phyloP scores from a whole-genome alignment of 2,113 vertebrate species.

The Corythornis cristatus region DNA sequence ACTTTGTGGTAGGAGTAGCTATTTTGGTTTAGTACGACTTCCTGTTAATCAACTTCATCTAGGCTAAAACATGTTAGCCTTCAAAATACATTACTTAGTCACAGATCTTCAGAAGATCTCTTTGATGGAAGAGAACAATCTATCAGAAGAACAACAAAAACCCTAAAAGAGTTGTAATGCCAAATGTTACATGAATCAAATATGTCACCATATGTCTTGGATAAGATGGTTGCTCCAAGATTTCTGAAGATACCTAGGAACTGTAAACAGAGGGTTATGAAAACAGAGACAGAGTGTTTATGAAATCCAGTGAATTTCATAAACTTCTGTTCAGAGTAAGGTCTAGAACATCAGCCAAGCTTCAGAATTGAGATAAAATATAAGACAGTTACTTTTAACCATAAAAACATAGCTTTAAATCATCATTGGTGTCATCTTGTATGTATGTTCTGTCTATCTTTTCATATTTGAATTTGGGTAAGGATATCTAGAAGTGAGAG shows the following conservation, averaged over 20 bases:
- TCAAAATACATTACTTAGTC: neutral
- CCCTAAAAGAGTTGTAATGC: neutral
- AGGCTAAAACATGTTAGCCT: neutral
- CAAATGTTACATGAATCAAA: neutral
- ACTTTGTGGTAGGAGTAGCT: neutral
- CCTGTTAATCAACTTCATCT: neutral
- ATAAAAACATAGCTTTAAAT: neutral
- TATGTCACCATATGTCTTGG: neutral
- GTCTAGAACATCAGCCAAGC: neutral
- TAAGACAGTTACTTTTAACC: neutral
- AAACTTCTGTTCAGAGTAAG: neutral
- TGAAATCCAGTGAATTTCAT: neutral
- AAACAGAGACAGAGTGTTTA: neutral
- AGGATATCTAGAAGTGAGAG: neutral
- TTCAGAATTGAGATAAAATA: neutral
- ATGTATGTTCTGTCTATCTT: neutral
- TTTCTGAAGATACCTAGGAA: neutral
- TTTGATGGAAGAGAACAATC: neutral
- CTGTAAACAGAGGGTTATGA: neutral
- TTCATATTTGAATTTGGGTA: neutral
- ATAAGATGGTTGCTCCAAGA: neutral
- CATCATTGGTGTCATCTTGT: accelerated
- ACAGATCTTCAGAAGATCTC: neutral
- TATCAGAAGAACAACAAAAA: neutral
- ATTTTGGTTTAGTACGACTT: neutral